Conservation (phyloP, 2,797 vertebrate species). For the Dryobates pubescens region DNA sequence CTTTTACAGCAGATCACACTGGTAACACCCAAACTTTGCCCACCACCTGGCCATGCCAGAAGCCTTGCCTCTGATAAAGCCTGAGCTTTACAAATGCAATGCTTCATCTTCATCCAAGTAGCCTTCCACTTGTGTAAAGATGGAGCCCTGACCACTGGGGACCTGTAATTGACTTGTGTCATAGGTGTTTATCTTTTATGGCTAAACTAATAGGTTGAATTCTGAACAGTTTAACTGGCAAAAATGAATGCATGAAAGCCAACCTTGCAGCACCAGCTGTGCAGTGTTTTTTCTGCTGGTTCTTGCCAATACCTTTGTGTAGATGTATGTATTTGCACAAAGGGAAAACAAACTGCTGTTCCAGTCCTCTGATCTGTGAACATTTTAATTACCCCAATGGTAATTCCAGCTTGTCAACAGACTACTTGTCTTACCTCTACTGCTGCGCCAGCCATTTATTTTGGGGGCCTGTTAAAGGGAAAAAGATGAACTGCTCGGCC, state of each 20-base stretch:
- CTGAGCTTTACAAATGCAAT: neutral
- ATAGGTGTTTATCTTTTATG: neutral
- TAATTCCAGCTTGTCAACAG: conserved; percentile 22
- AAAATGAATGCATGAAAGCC: neutral
- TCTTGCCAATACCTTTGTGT: neutral
- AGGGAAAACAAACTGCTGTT: conserved; percentile 40
- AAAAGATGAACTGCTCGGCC: conserved; percentile 31
- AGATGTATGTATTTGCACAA: conserved; percentile 12
- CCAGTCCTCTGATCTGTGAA: conserved; percentile 2
- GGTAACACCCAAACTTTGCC: neutral
- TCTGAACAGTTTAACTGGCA: neutral
- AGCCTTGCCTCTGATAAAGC: neutral
- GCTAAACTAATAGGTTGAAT: neutral
- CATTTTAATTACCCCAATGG: neutral
- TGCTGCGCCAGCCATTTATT: conserved; percentile 14
- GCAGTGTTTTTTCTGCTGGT: conserved; percentile 13
- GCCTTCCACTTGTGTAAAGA: neutral
- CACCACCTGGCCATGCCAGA: neutral
- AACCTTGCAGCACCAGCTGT: neutral
- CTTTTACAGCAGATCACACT: neutral
- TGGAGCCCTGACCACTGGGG: neutral
- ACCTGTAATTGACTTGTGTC: neutral
- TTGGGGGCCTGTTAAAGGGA: conserved; percentile 39
- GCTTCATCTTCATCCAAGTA: neutral
- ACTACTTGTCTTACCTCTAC: conserved; percentile 26